These are phyloP conservation scores for Subacronicta megacephala DNA, from an alignment of 2,888 invertebrate genomes.

Conservation along the genomic window DNA sequence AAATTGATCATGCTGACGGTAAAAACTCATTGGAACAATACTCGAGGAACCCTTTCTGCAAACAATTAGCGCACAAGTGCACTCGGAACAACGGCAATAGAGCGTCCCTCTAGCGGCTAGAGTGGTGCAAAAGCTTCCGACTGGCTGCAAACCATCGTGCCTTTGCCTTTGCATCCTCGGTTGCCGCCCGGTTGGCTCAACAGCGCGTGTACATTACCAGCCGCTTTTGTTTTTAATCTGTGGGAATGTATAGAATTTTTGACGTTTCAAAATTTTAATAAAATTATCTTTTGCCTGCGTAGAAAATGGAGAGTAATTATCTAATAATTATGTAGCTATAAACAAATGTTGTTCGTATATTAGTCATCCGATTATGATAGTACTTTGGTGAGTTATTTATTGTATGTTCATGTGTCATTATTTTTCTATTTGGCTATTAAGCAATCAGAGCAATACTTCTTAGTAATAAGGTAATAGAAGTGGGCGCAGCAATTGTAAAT, in stretches of 20 bases:
- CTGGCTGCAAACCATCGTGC: constrained; percentile 79
- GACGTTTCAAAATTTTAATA: constrained; percentile 35
- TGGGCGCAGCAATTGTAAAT: constrained; percentile 38
- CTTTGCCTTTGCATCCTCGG: constrained; percentile 80
- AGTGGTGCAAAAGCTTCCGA: constrained; percentile 75
- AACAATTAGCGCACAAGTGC: constrained; percentile 88
- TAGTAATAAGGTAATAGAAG: no score
- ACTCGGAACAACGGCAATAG: constrained; percentile 85
- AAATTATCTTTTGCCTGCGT: constrained; percentile 9
- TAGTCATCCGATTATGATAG: no score
- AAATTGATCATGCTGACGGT: constrained; percentile 71
- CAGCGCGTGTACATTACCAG: constrained; percentile 66
- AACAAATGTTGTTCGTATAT: no score
- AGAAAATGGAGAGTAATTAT: constrained; percentile 1
- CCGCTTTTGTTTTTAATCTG: constrained; percentile 78
- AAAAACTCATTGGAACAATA: constrained; percentile 80
- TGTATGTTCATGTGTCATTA: no score
- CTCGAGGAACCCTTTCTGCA: constrained; percentile 87
- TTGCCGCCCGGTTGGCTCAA: constrained; percentile 72
- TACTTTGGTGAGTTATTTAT: no score
- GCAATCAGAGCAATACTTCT: no score
- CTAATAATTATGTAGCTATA: no score
- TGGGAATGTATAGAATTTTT: constrained; percentile 47
- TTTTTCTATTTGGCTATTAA: no score
- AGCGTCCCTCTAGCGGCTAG: constrained; percentile 70